Evolutionary conservation across 2,113 vertebrate species (phyloP), one percentile per base, ranked within the genome.

Genomic region (Sinocyclocheilus rhinocerous): DNA sequence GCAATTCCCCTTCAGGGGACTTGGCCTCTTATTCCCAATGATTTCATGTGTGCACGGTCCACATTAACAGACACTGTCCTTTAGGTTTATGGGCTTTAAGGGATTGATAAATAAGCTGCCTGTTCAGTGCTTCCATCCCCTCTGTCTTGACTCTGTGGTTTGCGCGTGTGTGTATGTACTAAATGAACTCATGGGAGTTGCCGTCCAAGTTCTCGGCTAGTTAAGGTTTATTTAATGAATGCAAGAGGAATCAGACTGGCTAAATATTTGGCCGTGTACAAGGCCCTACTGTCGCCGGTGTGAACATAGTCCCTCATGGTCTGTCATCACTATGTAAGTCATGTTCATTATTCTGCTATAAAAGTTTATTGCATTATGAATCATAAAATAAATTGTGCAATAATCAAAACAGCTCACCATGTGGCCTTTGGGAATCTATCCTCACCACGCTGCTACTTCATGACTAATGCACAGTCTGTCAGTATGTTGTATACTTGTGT

Each of bases 341-440:
- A 72, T 72, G 81, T 72, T 83, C 65, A 83, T 83, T 72, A 83
- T 72, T 83, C 81, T 72, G 48, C 81, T 57, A 55, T 83, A 72
- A 83, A 72, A 72, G 65, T 83, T 83, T 83, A 83, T 83, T 83
- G 81, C 81, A 33, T 83, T 55, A 83, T 83, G 65, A 72, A 72
- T 83, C 67, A 55, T 83, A 52, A 70, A 52, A 72, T 52, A 83
- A 83, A 83, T 83, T 83, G 81, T 48, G 65, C 65, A 36, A 83
- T 70, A 72, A 83, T 55, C 29, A 72, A 83, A 72, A 83, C 81
- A 72, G 48, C 67, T 83, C 65, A 15, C 36, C 81, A 57, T 83
- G 61, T 82, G 65, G 48, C 63, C 65, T 55, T 8, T 18, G 67
- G 26, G 16, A 55, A 15, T 72, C 67, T 39, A 16, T 69, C 81